Percentiles rank a stretch among this genome's conserved stretches.
These are phyloP conservation scores for Neolamprologus brichardi DNA, from an alignment of 2,113 vertebrate species.

Conservation along the genomic window DNA sequence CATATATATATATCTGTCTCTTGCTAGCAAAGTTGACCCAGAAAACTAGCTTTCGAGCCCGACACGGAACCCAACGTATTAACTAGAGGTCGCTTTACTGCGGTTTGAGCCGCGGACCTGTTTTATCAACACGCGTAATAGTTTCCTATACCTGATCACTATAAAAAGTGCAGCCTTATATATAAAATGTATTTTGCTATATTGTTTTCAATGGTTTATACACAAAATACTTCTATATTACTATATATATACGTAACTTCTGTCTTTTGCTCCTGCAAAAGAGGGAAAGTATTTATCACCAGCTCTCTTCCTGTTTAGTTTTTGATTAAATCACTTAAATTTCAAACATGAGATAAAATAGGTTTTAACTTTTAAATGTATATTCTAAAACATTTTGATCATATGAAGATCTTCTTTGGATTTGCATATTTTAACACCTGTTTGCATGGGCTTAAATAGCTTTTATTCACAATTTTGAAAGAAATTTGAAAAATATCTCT, in stretches of 20 bases:
- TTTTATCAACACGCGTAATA: neutral
- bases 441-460: neutral
- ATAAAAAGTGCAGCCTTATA: neutral
- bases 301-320: neutral
- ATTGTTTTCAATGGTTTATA: neutral
- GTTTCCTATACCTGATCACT: neutral
- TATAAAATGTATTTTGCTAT: neutral
- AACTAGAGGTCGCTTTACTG: neutral
- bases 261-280: neutral
- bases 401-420: neutral
- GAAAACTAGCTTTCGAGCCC: neutral
- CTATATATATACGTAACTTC: neutral
- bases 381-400: neutral
- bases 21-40: neutral
- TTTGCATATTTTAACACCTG: neutral
- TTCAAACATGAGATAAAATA: neutral
- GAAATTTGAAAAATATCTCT: neutral
- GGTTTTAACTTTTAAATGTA: neutral
- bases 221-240: neutral
- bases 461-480: neutral
- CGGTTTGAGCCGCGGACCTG: fast-evolving
- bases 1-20: neutral
- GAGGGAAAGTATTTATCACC: neutral
- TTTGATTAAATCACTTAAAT: neutral
- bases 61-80: neutral